Conservation (phyloP, 1,140 invertebrate species). For the Drosophila biarmipes region DNA sequence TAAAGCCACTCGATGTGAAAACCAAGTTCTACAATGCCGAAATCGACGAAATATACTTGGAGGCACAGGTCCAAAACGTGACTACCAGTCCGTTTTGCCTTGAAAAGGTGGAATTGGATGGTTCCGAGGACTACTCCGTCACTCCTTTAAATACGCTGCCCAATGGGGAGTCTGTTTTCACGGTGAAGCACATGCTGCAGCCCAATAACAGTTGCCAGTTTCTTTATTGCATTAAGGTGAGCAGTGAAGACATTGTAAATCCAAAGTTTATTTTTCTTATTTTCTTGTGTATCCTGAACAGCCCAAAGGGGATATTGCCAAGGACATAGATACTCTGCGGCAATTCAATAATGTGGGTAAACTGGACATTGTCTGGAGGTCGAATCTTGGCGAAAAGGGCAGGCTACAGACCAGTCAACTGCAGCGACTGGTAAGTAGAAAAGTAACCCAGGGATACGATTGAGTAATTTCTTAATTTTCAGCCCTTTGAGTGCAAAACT, state of each 20-base stretch:
- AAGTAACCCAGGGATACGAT: neutral
- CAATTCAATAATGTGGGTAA: slow-evolving; percentile 97
- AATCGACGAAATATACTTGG: slow-evolving; percentile 98
- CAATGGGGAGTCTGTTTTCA: slow-evolving; percentile 91
- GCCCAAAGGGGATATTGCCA: slow-evolving; percentile 90
- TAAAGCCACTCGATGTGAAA: slow-evolving; percentile 99
- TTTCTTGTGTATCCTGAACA: slow-evolving; percentile 10
- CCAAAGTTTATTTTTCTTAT: neutral
- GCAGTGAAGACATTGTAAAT: neutral
- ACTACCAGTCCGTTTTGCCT: slow-evolving; percentile 76
- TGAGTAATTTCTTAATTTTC: slow-evolving; percentile 53
- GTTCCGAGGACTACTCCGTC: slow-evolving; percentile 93
- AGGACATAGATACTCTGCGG: slow-evolving; percentile 90
- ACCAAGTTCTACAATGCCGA: slow-evolving; percentile 99
- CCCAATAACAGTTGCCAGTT: slow-evolving; percentile 94
- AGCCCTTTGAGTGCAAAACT: slow-evolving; percentile 95
- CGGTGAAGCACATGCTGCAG: slow-evolving; percentile 92
- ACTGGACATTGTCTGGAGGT: slow-evolving; percentile 98
- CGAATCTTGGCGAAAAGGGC: slow-evolving; percentile 97
- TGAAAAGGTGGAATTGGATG: slow-evolving; percentile 89
- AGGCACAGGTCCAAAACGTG: slow-evolving; percentile 90
- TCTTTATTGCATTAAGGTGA: slow-evolving; percentile 92
- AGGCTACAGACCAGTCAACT: slow-evolving; percentile 97
- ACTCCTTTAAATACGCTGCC: slow-evolving; percentile 88
- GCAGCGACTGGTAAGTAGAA: slow-evolving; percentile 90